These are phyloP conservation scores for Agrochola lychnidis DNA, from an alignment of 2,888 invertebrate species.

Conservation along the genomic window DNA sequence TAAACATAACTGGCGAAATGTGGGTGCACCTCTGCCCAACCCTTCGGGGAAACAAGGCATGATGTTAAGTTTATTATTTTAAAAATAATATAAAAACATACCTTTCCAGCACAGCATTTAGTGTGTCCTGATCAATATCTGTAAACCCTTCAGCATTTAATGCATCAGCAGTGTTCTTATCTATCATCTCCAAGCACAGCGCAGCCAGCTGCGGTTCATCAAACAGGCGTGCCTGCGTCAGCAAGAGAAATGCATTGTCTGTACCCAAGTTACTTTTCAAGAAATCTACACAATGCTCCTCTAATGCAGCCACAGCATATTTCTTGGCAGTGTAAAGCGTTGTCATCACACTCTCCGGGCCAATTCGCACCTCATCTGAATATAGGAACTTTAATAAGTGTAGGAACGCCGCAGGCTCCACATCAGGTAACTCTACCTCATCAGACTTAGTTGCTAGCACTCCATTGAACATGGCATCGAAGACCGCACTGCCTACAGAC, in stretches of 20 bases:
- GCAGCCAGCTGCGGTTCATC: constrained; percentile 96
- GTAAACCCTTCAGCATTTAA: constrained; percentile 95
- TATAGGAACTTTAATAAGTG: constrained; percentile 94
- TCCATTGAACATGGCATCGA: constrained; percentile 96
- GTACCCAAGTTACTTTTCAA: constrained; percentile 93
- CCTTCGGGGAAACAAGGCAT: too few species aligned
- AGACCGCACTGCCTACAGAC: constrained; percentile 95
- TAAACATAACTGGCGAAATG: too few species aligned
- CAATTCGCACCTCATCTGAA: constrained; percentile 95
- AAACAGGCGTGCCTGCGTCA: constrained; percentile 95
- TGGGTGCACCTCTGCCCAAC: too few species aligned
- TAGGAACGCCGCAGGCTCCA: constrained; percentile 95
- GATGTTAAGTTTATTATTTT: too few species aligned
- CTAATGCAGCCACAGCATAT: constrained; percentile 95
- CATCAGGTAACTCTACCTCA: constrained; percentile 95
- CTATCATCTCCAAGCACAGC: constrained; percentile 95
- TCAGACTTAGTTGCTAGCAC: constrained; percentile 92
- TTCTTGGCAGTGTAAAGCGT: constrained; percentile 96
- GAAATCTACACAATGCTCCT: constrained; percentile 96
- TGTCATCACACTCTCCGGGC: constrained; percentile 96
- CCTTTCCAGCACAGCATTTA: constrained; percentile 93
- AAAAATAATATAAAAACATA: constrained; percentile 62
- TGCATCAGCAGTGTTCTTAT: constrained; percentile 95
- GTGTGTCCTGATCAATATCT: constrained; percentile 95
- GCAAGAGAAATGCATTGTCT: constrained; percentile 95